Evolutionary conservation across 1,140 invertebrate genomes (phyloP).

Genomic region (Antheraea mylitta): DNA sequence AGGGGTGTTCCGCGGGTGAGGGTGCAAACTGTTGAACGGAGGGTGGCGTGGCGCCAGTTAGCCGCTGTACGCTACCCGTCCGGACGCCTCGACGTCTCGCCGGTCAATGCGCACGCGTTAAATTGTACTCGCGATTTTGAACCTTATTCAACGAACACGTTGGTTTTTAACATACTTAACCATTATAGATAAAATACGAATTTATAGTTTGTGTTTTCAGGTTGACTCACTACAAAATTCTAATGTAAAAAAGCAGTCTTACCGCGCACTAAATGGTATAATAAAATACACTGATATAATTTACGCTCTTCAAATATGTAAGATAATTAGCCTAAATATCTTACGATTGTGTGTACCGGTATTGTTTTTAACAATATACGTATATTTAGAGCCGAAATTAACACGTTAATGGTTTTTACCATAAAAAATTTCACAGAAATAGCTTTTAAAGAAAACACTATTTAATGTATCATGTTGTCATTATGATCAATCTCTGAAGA

Average conservation of each 20-base stretch:
- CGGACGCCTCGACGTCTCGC: slow-evolving; percentile 38
- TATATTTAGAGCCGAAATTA: no score
- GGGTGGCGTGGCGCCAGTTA: slow-evolving; percentile 64
- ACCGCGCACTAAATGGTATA: no score
- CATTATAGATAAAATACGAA: no score
- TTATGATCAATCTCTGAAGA: no score
- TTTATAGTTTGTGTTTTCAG: not conserved
- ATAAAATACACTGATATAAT: not conserved
- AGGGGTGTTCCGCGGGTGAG: slow-evolving; percentile 47
- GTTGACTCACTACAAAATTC: not conserved
- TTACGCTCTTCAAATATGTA: not conserved
- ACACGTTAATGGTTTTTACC: no score
- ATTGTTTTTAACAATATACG: no score
- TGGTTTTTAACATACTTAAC: not conserved
- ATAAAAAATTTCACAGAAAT: no score
- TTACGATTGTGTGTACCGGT: not conserved
- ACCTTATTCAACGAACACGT: not conserved
- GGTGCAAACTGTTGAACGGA: slow-evolving; percentile 70
- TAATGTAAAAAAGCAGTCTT: no score
- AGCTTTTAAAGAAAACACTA: no score
- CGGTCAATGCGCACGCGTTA: slow-evolving; percentile 25
- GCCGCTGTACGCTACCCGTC: slow-evolving; percentile 45
- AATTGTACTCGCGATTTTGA: slow-evolving; percentile 19
- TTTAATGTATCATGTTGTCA: no score
- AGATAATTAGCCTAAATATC: not conserved